Evolutionary conservation across 1,140 invertebrate species (phyloP).

Genomic region (Scaptomyza hsui): DNA sequence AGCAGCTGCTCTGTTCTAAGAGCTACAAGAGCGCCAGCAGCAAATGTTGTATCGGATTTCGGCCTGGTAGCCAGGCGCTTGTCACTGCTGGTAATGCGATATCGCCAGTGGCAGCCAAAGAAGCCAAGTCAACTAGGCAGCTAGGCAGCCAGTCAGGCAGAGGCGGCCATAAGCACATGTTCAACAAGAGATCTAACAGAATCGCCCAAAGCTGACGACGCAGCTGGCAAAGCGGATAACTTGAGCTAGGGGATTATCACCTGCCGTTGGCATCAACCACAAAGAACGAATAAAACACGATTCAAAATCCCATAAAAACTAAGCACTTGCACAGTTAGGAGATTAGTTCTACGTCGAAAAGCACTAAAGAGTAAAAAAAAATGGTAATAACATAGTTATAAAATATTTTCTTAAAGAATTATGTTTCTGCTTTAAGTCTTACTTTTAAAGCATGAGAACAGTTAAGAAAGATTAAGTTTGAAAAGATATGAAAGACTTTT

Average conservation of each 20-base stretch:
- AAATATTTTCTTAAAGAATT: too few species aligned
- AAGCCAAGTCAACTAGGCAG: neutral
- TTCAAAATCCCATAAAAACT: neutral
- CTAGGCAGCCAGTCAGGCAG: conserved; percentile 17
- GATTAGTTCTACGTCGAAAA: neutral
- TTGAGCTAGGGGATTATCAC: neutral
- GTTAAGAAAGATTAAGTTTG: too few species aligned
- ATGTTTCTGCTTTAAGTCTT: too few species aligned
- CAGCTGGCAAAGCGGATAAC: neutral
- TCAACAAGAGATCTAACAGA: conserved; percentile 41
- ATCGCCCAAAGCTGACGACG: conserved; percentile 28
- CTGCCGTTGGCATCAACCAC: neutral
- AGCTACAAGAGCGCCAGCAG: conserved; percentile 30
- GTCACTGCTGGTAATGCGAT: conserved; percentile 45
- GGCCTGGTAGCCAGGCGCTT: conserved; percentile 40
- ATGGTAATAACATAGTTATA: too few species aligned
- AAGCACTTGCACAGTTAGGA: neutral
- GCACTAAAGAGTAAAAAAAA: too few species aligned
- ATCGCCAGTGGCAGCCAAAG: conserved; percentile 11
- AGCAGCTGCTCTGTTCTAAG: conserved; percentile 35
- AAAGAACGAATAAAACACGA: neutral
- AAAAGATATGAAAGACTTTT: too few species aligned
- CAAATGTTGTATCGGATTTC: conserved; percentile 37
- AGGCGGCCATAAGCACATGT: conserved; percentile 51
- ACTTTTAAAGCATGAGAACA: too few species aligned